A percentile compares a stretch with the other conserved stretches of the same genome.
phyloP scores from a whole-genome alignment of 2,888 invertebrate genomes.

The Blomia tropicalis region DNA sequence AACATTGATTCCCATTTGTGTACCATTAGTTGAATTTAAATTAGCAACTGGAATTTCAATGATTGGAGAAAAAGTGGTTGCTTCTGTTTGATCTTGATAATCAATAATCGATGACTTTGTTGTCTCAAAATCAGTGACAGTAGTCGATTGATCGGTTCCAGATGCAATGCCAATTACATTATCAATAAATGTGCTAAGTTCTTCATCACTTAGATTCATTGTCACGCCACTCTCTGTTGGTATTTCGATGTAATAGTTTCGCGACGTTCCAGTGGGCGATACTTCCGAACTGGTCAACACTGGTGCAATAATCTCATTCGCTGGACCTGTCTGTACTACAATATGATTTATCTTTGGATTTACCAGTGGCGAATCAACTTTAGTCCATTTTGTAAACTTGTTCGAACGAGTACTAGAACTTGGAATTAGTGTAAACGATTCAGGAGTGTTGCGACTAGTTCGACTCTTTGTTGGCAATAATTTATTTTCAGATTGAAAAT shows the following conservation, averaged over 20 bases:
- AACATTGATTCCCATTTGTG: no score
- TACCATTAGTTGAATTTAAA: background rate
- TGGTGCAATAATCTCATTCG: background rate
- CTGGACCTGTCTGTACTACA: background rate
- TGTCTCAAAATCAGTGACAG: no score
- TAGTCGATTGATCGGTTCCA: no score
- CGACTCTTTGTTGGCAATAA: background rate
- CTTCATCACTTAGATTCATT: slow-evolving; percentile 10
- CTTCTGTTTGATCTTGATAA: no score
- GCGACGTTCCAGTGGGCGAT: background rate
- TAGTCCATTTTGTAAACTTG: background rate
- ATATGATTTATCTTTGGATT: background rate
- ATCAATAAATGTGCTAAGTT: slow-evolving; percentile 3
- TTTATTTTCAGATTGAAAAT: background rate
- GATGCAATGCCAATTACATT: background rate
- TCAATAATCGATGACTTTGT: no score
- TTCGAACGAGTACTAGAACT: background rate
- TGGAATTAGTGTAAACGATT: background rate
- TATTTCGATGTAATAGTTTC: slow-evolving; percentile 1
- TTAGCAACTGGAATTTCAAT: background rate
- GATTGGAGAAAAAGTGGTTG: no score
- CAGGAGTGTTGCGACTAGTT: background rate
- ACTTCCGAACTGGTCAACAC: background rate
- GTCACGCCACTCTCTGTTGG: slow-evolving; percentile 5
- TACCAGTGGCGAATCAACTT: background rate